These are phyloP conservation scores for Eilema sororculum DNA, from an alignment of 2,888 invertebrate species.

Conservation along the genomic window DNA sequence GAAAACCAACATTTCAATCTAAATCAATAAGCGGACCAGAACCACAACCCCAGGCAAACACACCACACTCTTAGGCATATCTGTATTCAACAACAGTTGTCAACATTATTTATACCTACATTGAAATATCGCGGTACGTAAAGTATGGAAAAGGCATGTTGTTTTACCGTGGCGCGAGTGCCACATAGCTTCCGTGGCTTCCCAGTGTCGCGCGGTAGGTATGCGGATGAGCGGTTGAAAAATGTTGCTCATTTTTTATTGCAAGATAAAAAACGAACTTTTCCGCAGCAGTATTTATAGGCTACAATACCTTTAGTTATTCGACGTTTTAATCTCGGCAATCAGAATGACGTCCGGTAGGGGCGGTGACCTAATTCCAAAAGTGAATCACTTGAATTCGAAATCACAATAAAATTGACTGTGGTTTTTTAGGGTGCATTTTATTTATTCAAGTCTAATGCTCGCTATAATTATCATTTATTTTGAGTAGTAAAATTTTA, in stretches of 20 bases:
- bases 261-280: constrained; percentile 4
- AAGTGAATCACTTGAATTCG: background rate
- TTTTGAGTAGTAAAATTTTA: no score
- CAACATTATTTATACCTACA: background rate
- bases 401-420: background rate
- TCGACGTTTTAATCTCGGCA: background rate
- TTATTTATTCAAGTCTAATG: background rate
- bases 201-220: background rate
- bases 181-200: constrained; percentile 4
- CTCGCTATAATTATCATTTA: background rate
- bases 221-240: constrained; percentile 1
- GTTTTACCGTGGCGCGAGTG: background rate
- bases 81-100: background rate
- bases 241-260: background rate
- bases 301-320: constrained; percentile 4
- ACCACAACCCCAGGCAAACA: background rate
- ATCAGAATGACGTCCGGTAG: background rate
- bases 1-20: no score
- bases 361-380: background rate
- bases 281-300: background rate
- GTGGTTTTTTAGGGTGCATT: background rate
- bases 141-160: background rate
- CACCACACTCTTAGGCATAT: background rate
- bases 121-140: background rate
- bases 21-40: no score